These are phyloP conservation scores for Campylomormyrus numenius DNA, from an alignment of 2,113 vertebrate species.

Conservation along the genomic window DNA sequence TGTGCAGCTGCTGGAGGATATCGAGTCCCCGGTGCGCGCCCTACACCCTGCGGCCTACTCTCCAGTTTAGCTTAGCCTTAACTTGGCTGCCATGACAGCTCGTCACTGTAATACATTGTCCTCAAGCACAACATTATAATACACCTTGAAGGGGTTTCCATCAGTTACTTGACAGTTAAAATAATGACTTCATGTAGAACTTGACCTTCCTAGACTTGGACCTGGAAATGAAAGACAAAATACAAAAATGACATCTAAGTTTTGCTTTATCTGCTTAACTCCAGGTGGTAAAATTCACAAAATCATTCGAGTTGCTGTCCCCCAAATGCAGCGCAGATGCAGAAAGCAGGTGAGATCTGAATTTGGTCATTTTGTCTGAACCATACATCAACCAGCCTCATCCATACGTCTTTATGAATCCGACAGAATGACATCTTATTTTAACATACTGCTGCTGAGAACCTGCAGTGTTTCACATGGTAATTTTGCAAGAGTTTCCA, in stretches of 20 bases:
- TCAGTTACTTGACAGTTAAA: background rate
- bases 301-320: constrained; percentile 95
- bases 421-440: background rate
- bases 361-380: background rate
- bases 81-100: background rate
- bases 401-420: background rate
- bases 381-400: background rate
- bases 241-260: background rate
- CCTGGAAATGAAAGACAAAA: background rate
- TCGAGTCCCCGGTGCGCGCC: constrained; percentile 80
- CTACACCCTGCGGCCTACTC: constrained; percentile 10
- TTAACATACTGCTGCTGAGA: background rate
- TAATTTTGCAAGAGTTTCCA: background rate
- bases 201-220: background rate
- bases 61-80: background rate
- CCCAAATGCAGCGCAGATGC: constrained; percentile 94
- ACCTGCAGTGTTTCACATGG: background rate
- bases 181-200: constrained; percentile 8
- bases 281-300: constrained; percentile 98
- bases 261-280: constrained; percentile 31
- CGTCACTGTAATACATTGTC: background rate
- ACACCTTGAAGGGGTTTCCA: background rate
- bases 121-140: background rate
- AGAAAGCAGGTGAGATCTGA: constrained; percentile 73
- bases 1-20: constrained; percentile 91